Evolutionary conservation across 2,888 invertebrate genomes (phyloP).

Genomic region (Eristalinus aeneus): DNA sequence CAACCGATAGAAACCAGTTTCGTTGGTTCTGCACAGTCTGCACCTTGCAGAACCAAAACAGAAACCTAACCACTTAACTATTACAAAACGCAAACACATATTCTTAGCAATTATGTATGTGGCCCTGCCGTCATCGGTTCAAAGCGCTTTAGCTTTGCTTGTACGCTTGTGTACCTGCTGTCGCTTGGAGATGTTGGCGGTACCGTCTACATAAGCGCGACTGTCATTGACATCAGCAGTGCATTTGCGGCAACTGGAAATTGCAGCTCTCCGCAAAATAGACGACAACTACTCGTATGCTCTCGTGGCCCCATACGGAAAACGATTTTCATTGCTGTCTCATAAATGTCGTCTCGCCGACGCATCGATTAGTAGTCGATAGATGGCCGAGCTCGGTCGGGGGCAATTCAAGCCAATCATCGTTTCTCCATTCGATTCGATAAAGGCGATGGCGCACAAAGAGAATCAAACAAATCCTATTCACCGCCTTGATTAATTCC

Average conservation of each 20-base stretch:
- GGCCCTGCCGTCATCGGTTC: not conserved
- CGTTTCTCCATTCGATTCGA: conserved; percentile 18
- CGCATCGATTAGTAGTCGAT: conserved; percentile 53
- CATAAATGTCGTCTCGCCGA: conserved; percentile 52
- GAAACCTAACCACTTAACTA: conserved; percentile 21
- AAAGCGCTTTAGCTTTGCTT: not conserved
- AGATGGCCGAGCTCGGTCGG: conserved; percentile 27
- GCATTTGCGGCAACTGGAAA: not conserved
- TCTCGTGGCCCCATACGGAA: conserved; percentile 35
- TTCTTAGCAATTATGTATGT: conserved; percentile 24
- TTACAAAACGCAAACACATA: conserved; percentile 27
- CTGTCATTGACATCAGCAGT: conserved; percentile 33
- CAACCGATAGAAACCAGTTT: conserved; percentile 32
- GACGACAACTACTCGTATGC: not conserved
- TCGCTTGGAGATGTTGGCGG: not conserved
- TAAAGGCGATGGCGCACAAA: not conserved
- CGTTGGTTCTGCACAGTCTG: not conserved
- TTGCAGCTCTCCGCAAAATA: not conserved
- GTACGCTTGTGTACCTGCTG: not conserved
- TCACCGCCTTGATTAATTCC: conserved; percentile 60
- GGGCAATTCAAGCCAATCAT: conserved; percentile 38
- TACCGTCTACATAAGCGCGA: conserved; percentile 22
- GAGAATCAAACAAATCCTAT: conserved; percentile 24
- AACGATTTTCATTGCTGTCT: conserved; percentile 47
- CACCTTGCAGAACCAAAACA: conserved; percentile 43